phyloP scores from a whole-genome alignment of 1,140 invertebrate genomes.

The Pseudomyrmex flavicornis region DNA sequence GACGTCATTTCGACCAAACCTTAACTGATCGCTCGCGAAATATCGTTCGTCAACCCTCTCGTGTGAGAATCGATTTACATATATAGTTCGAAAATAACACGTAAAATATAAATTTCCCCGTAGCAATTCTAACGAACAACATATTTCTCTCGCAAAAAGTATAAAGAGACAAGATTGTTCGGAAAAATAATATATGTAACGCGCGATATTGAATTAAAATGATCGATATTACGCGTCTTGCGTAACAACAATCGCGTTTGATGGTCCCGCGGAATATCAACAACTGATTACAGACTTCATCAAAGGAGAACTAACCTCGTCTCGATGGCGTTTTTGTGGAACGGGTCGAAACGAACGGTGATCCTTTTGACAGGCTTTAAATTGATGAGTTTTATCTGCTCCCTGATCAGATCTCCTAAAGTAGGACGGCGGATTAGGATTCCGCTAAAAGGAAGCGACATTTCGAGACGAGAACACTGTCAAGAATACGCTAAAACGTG shows the following conservation, averaged over 20 bases:
- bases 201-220: background rate
- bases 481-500: background rate
- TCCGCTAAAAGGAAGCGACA: slow-evolving; percentile 91
- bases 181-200: background rate
- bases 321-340: slow-evolving; percentile 88
- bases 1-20: slow-evolving; percentile 68
- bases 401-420: slow-evolving; percentile 87
- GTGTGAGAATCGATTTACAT: no score
- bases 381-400: slow-evolving; percentile 89
- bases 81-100: no score
- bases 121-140: no score
- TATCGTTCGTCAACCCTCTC: background rate
- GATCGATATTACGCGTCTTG: background rate
- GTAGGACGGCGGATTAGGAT: slow-evolving; percentile 87
- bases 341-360: slow-evolving; percentile 93
- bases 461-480: slow-evolving; percentile 73
- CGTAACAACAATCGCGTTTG: background rate
- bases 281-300: background rate
- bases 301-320: slow-evolving; percentile 87
- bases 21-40: background rate
- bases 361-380: slow-evolving; percentile 92
- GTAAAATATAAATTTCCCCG: no score
- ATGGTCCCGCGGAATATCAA: background rate
- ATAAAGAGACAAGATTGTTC: background rate
- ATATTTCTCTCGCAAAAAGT: no score